These are phyloP conservation scores for Teleopsis dalmanni DNA, from an alignment of 1,140 invertebrate species.

Conservation along the genomic window DNA sequence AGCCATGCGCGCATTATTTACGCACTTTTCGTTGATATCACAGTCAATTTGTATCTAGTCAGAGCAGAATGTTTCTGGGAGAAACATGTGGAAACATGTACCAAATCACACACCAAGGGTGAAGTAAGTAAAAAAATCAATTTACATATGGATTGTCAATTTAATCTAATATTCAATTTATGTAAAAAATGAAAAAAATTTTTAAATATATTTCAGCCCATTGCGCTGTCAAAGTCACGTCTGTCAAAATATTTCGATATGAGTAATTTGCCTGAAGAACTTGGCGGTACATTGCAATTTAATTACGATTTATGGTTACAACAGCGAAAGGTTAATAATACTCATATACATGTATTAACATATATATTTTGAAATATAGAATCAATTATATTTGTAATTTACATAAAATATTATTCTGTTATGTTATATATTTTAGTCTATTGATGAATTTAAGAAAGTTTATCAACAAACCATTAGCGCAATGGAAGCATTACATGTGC, in stretches of 20 bases:
- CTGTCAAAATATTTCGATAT: slow-evolving; percentile 64
- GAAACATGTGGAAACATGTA: slow-evolving; percentile 64
- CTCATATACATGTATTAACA: neutral
- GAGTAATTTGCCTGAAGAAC: slow-evolving; percentile 67
- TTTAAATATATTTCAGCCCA: slow-evolving; percentile 47
- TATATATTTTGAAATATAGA: too few relatives aligned
- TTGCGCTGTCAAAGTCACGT: slow-evolving; percentile 57
- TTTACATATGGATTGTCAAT: slow-evolving; percentile 3
- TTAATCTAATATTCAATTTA: too few relatives aligned
- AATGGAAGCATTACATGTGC: slow-evolving; percentile 50
- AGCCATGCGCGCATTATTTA: slow-evolving; percentile 53
- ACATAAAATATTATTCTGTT: too few relatives aligned
- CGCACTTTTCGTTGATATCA: slow-evolving; percentile 47
- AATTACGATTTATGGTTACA: slow-evolving; percentile 78
- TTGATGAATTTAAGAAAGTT: slow-evolving; percentile 54
- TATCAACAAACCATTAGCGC: slow-evolving; percentile 48
- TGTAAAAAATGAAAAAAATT: too few relatives aligned
- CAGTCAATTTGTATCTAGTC: slow-evolving; percentile 54
- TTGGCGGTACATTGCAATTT: slow-evolving; percentile 69
- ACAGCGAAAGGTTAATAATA: slow-evolving; percentile 65
- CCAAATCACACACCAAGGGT: slow-evolving; percentile 55
- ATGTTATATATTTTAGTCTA: slow-evolving; percentile 44
- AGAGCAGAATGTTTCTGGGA: slow-evolving; percentile 68
- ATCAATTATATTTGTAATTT: too few relatives aligned
- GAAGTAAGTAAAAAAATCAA: slow-evolving; percentile 48